Base-by-base conservation (phyloP, 2,113 vertebrate genomes). In the Ptilonorhynchus violaceus region DNA sequence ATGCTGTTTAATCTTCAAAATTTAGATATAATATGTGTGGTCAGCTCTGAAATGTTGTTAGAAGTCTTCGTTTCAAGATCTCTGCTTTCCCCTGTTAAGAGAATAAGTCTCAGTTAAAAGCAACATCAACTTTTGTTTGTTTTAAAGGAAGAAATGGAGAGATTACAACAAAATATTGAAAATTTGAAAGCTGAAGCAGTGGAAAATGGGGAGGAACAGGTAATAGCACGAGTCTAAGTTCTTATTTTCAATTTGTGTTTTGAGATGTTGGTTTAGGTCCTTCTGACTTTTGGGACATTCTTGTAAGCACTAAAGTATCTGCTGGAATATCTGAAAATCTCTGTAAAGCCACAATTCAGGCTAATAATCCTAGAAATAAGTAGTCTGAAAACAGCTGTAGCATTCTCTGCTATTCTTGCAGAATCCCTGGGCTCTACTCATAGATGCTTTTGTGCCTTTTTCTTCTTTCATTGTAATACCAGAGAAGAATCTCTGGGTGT, bases 61-160 rank as follows among this genome's bases (percentile, higher is more conserved):
- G 5, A 79, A 62, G 4, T 72, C 3, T n/a, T 4, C 11, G 17
- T 50, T 58, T 60, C 53, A 69, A 62, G 35, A 44, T 75, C 76
- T 11, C 41, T 70, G 7, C 25, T 74, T 13, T 79, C 11, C 19
- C 2, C 5, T 67, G 10, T 42, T 53, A 53, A 58, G 27, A 79
- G 46, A 33, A 24, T 6, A 19, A 7, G 3, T 82, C 41, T 94
- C 23, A 47, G 7, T 62, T 93, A 46, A 92, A 88, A 82, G 24
- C 37, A 28, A 62, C 24, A 33, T 77, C 30, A n/a, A 37, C 13
- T 41, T 69, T 33, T 56, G 15, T 33, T 88, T 95, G 13, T 83
- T 95, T 96, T 96, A 56, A 94, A 99, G 99, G 99, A 99, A 93
- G 99, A 99, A 97, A 99, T 99, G 99, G 39, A 96, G 24, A 98